Base-by-base conservation (phyloP, 2,888 invertebrate genomes). In the Myopa tessellatipennis region DNA sequence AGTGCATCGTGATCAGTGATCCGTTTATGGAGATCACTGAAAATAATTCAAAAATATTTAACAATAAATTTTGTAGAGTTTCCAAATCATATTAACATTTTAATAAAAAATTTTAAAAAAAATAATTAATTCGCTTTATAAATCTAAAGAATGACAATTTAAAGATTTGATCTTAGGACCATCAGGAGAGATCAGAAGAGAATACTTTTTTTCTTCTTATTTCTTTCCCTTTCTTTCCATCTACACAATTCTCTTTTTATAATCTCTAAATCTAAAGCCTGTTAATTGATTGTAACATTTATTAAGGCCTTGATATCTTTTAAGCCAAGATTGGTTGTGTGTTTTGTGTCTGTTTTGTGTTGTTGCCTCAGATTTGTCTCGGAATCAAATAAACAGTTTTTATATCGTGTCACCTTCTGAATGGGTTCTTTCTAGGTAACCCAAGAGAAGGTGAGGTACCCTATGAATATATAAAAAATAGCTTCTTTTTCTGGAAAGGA, bases 251-350 rank as follows among this genome's bases (percentile, higher is more conserved):
- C 38, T 55, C 50, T 36, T 36, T 8, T 14, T 70, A 26, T 70
- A 70, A 70, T 70, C 70, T 79, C 78, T 80, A 80, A 79, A 82
- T 82, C 81, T 81, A 80, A 83, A 83, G 83, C 82, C 82, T 81
- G 82, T 84, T 85, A 86, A 86, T 85, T 86, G 86, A 85, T 86
- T 84, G 84, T 85, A 83, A 86, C 85, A 86, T 83, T 85, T 55
- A 70, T 70, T 70, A 52, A 55, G 52, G 52, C 70, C 58, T 52
- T 70, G 34, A 55, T 55, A 70, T 58, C 26, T 70, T 36, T 55
- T 52, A 16, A 34, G 36, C 55, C 55, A 36, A 36, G 50, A 34
- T 36, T 70, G 12, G 52, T 55, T 52, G 26, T 26, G 26, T 52
- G 7, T 18, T 63, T 12, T 10, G 45, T 52, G 18, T 69, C 12